These are phyloP conservation scores for Synanceia verrucosa DNA, from an alignment of 2,797 vertebrate genomes.

Conservation along the genomic window DNA sequence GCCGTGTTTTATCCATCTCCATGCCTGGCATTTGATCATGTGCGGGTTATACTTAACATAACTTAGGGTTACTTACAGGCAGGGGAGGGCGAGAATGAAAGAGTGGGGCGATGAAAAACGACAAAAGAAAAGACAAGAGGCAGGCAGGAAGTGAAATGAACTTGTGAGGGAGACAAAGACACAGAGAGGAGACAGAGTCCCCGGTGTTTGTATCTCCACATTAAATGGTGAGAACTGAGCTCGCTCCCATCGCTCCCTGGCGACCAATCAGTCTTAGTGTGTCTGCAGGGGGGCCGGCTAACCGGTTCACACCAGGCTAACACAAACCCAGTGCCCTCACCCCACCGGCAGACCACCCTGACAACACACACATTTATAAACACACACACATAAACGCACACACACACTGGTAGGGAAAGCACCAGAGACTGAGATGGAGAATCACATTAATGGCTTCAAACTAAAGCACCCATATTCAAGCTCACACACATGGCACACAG, in stretches of 20 bases:
- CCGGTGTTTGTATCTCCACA: slow-evolving; percentile 55
- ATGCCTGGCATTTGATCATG: not conserved
- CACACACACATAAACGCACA: not conserved
- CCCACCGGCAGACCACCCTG: slow-evolving; percentile 64
- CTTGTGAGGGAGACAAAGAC: slow-evolving; percentile 35
- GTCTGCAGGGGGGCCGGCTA: slow-evolving; percentile 64
- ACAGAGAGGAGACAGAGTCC: slow-evolving; percentile 24
- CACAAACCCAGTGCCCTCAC: slow-evolving; percentile 83
- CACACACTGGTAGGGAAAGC: slow-evolving; percentile 18
- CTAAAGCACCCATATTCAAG: slow-evolving; percentile 26
- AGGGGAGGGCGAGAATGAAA: not conserved
- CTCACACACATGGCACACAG: slow-evolving; percentile 22
- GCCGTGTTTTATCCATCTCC: not conserved
- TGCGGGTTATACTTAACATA: not conserved
- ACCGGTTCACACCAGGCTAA: slow-evolving; percentile 76
- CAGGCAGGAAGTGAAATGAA: slow-evolving; percentile 43
- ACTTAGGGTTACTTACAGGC: no score
- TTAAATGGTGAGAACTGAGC: slow-evolving; percentile 68
- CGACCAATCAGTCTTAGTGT: slow-evolving; percentile 64
- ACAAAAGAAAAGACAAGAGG: not conserved
- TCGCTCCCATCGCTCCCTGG: slow-evolving; percentile 64
- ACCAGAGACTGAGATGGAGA: slow-evolving; percentile 16
- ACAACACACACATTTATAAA: slow-evolving; percentile 26
- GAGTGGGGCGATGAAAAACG: not conserved
- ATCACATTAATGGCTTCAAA: slow-evolving; percentile 44